These are phyloP conservation scores for Phymorhynchus buccinoides DNA, from an alignment of 1,140 invertebrate genomes.

Conservation along the genomic window DNA sequence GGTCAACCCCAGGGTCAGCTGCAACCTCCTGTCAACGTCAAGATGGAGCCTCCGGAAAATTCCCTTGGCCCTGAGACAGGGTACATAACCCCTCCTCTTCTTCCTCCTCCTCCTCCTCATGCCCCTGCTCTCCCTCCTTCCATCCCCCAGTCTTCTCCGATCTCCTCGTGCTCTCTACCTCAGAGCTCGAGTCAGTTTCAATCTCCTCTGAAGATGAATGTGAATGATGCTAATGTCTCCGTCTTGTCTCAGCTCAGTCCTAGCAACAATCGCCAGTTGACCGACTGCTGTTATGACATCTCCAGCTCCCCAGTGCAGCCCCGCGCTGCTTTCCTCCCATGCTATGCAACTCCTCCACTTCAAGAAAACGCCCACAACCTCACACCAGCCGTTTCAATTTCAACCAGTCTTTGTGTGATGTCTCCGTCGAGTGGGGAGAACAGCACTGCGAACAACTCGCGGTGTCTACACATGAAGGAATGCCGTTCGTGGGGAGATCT, in stretches of 20 bases:
- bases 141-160: not conserved
- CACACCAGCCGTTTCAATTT: too few species aligned
- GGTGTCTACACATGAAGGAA: too few species aligned
- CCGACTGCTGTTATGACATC: not conserved
- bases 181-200: not conserved
- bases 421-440: too few species aligned
- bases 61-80: not conserved
- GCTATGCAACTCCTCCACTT: too few species aligned
- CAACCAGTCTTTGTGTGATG: too few species aligned
- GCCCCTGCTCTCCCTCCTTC: not conserved
- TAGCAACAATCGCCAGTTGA: not conserved
- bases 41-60: constrained; percentile 1
- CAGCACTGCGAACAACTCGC: too few species aligned
- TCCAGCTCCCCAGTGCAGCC: too few species aligned
- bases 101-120: not conserved
- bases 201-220: not conserved
- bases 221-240: not conserved
- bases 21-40: not conserved
- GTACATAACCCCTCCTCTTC: not conserved
- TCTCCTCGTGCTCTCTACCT: not conserved
- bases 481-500: too few species aligned
- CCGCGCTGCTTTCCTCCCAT: too few species aligned
- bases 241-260: not conserved
- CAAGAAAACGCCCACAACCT: too few species aligned
- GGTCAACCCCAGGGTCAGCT: not conserved